These are phyloP conservation scores for Semnornis frantzii DNA, from an alignment of 2,113 vertebrate genomes.

Conservation along the genomic window DNA sequence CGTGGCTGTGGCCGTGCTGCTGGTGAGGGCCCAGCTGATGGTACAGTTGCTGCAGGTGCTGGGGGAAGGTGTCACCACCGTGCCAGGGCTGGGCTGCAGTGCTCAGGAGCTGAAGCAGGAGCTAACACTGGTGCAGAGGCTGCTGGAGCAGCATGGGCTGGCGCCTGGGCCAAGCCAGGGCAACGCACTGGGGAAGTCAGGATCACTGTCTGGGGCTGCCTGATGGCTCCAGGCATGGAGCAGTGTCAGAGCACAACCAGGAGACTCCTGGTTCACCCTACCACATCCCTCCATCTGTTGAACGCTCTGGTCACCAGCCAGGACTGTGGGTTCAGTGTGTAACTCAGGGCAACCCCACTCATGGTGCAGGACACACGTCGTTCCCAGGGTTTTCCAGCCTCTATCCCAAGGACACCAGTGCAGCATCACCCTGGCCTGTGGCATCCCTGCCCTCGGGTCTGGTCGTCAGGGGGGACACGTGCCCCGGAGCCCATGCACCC, in stretches of 20 bases:
- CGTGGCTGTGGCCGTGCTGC: constrained; percentile 67
- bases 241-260: fast-evolving
- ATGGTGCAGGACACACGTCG: fast-evolving
- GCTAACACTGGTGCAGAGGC: constrained; percentile 47
- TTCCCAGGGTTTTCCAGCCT: background rate
- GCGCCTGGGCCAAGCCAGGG: background rate
- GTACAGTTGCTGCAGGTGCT: constrained; percentile 49
- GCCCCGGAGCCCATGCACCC: fast-evolving
- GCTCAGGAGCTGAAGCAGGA: constrained; percentile 52
- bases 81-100: background rate
- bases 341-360: background rate
- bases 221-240: background rate
- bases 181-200: fast-evolving
- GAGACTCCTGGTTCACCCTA: background rate
- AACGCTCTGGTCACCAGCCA: background rate
- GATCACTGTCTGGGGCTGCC: fast-evolving
- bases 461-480: background rate
- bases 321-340: background rate
- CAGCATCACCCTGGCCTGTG: background rate
- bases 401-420: background rate
- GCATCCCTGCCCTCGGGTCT: background rate
- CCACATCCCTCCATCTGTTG: fast-evolving
- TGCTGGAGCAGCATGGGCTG: constrained; percentile 71
- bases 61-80: background rate
- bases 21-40: constrained; percentile 71